Conservation (phyloP, 2,888 invertebrate species). For the Lycaena phlaeas region DNA sequence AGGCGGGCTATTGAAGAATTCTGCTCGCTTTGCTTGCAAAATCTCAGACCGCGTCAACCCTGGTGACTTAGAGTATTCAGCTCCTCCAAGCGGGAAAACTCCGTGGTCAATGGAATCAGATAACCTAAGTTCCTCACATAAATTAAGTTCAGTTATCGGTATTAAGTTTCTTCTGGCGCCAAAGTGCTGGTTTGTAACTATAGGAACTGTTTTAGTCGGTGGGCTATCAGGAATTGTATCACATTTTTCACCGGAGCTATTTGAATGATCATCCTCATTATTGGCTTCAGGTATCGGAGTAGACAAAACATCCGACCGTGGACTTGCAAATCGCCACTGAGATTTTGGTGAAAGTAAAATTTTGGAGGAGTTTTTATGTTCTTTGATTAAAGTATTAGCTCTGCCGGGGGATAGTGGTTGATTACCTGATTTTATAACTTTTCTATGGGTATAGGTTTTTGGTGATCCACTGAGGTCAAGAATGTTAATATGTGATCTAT, state of each 20-base stretch:
- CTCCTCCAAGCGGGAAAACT: slow-evolving; percentile 60
- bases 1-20: slow-evolving; percentile 66
- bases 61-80: slow-evolving; percentile 41
- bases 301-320: slow-evolving; percentile 86
- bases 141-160: slow-evolving; percentile 47
- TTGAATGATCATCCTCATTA: slow-evolving; percentile 84
- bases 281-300: slow-evolving; percentile 89
- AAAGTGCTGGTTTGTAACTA: slow-evolving; percentile 60
- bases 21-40: slow-evolving; percentile 74
- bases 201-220: slow-evolving; percentile 61
- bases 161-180: slow-evolving; percentile 61
- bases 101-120: slow-evolving; percentile 46
- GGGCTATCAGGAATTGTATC: slow-evolving; percentile 42
- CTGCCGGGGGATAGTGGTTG: slow-evolving; percentile 71
- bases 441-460: slow-evolving; percentile 77
- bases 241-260: slow-evolving; percentile 72
- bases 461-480: slow-evolving; percentile 81
- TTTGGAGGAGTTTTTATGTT: slow-evolving; percentile 70
- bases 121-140: slow-evolving; percentile 40
- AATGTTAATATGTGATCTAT: slow-evolving; percentile 73
- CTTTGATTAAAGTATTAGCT: slow-evolving; percentile 59
- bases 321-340: slow-evolving; percentile 81
- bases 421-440: slow-evolving; percentile 65
- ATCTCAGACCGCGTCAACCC: slow-evolving; percentile 61
- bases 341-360: slow-evolving; percentile 81